Conservation (phyloP, 2,888 invertebrate genomes). For the Agriopis aurantiaria region DNA sequence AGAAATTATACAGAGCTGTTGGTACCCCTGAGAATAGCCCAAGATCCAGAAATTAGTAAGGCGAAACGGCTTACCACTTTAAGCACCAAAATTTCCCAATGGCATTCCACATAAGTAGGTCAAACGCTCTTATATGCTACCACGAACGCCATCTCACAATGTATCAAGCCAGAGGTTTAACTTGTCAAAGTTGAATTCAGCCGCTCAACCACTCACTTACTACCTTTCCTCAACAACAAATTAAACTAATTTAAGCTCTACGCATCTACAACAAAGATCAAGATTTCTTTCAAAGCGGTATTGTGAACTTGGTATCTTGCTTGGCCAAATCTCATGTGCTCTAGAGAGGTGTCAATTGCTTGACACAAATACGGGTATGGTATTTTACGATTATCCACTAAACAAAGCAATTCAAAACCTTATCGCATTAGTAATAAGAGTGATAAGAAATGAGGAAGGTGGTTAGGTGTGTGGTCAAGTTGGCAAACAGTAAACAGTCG, state of each 20-base stretch:
- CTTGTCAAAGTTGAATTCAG: constrained; percentile 64
- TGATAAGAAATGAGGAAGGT: constrained; percentile 4
- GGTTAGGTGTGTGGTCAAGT: constrained; percentile 41
- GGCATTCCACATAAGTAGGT: constrained; percentile 57
- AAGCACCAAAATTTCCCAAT: constrained; percentile 56
- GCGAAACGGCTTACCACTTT: constrained; percentile 46
- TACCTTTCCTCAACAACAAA: neutral
- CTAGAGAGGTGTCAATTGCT: constrained; percentile 66
- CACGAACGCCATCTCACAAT: constrained; percentile 54
- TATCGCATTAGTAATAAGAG: constrained; percentile 37
- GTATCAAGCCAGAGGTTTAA: constrained; percentile 60
- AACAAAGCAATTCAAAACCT: constrained; percentile 41
- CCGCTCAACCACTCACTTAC: constrained; percentile 48
- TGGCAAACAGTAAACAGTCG: constrained; percentile 45
- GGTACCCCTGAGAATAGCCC: constrained; percentile 36
- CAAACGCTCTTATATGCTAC: constrained; percentile 51
- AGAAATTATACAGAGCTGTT: constrained; percentile 34
- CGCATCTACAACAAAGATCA: constrained; percentile 4
- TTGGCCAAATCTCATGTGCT: constrained; percentile 60
- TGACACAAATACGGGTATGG: constrained; percentile 57
- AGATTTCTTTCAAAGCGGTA: neutral
- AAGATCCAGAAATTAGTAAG: constrained; percentile 48
- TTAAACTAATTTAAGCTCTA: constrained; percentile 40
- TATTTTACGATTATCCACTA: constrained; percentile 38
- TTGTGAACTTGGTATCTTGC: constrained; percentile 44